A percentile compares a stretch with the other conserved stretches of the same genome.
phyloP scores from a whole-genome alignment of 2,113 vertebrate species.

The Podilymbus podiceps region DNA sequence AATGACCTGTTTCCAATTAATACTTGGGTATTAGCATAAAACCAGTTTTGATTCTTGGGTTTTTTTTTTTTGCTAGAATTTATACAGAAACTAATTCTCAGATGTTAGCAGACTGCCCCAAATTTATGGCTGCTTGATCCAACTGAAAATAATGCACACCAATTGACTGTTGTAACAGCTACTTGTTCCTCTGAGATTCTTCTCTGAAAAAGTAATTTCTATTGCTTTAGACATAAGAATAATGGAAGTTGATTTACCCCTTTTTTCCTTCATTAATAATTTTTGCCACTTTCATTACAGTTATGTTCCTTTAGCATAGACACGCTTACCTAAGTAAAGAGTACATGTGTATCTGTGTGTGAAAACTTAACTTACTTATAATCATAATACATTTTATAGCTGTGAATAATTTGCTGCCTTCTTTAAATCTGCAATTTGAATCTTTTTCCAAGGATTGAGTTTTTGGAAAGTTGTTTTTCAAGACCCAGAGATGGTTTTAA shows the following conservation, averaged over 20 bases:
- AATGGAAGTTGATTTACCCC: neutral
- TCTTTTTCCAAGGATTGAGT: neutral
- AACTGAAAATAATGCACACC: neutral
- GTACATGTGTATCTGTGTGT: neutral
- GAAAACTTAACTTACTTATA: neutral
- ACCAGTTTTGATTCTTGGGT: neutral
- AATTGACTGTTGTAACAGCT: neutral
- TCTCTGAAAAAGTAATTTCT: neutral
- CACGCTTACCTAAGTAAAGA: neutral
- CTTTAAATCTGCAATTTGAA: neutral
- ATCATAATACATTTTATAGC: neutral
- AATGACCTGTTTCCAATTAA: neutral
- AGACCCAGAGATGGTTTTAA: neutral
- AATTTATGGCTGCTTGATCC: neutral
- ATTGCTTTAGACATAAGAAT: neutral
- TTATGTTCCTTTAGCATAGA: neutral
- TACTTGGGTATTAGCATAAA: neutral
- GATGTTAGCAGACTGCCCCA: neutral
- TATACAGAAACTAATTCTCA: neutral
- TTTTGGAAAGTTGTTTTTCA: neutral
- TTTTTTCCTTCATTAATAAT: neutral
- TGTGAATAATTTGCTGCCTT: neutral
- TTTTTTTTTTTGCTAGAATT: neutral
- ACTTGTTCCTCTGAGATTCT: neutral
- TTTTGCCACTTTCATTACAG: neutral